phyloP scores from a whole-genome alignment of 30 jellyfish, hydroid and myxozoan species.

The Hydractinia echinata region DNA sequence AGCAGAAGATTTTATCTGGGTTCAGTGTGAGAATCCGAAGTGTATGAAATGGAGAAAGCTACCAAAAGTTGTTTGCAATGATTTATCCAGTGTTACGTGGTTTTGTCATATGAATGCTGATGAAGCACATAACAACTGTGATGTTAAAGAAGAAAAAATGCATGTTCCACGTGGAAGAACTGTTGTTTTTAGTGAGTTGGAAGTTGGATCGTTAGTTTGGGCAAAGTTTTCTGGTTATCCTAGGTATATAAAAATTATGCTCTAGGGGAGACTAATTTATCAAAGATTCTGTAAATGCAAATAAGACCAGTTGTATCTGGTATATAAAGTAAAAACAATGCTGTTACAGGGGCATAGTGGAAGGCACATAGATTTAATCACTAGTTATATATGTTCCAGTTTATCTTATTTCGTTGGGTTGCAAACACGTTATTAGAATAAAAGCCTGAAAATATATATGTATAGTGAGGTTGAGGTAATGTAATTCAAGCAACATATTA shows the following conservation, averaged over 20 bases:
- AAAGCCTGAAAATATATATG: too few relatives aligned
- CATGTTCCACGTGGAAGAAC: conserved; percentile 50
- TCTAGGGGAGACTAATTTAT: too few relatives aligned
- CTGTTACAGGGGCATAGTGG: too few relatives aligned
- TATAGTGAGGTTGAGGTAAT: too few relatives aligned
- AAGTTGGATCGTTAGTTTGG: conserved; percentile 76
- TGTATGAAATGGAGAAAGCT: conserved; percentile 90
- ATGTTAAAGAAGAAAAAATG: conserved; percentile 45
- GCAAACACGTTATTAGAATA: too few relatives aligned
- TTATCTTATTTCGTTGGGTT: too few relatives aligned
- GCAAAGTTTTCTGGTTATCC: conserved; percentile 79
- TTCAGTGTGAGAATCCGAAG: conserved; percentile 65
- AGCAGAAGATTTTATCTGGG: conserved; percentile 52
- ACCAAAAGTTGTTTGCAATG: conserved; percentile 3
- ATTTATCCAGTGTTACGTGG: conserved; percentile 42
- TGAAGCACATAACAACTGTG: conserved; percentile 40
- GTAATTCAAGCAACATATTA: too few relatives aligned
- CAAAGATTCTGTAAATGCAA: too few relatives aligned
- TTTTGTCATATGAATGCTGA: conserved; percentile 66
- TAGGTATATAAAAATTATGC: conserved; percentile 21
- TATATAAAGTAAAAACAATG: too few relatives aligned
- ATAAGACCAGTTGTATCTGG: too few relatives aligned
- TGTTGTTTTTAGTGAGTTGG: conserved; percentile 53
- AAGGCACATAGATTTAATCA: too few relatives aligned
- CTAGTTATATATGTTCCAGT: too few relatives aligned